Percentiles rank a stretch among this genome's conserved stretches.
Evolutionary conservation across 2,113 vertebrate genomes (phyloP).

Genomic region (Cyprinodon brontotheroides): DNA sequence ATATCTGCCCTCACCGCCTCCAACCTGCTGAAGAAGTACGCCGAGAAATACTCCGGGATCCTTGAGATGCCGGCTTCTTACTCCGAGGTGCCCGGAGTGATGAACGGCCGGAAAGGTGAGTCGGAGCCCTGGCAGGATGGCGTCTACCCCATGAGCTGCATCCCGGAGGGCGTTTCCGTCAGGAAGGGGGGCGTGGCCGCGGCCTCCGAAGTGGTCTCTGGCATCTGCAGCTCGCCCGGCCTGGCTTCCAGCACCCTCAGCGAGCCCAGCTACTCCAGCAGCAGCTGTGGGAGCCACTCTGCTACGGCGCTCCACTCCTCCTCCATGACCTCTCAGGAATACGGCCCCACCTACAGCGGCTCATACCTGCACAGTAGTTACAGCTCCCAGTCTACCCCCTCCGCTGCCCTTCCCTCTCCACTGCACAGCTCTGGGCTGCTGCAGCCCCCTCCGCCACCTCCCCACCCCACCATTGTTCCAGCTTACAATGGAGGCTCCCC

Average conservation of each 20-base stretch:
- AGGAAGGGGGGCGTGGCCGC: constrained; percentile 91
- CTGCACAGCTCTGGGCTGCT: constrained; percentile 92
- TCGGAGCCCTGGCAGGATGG: constrained; percentile 94
- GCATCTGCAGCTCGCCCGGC: constrained; percentile 94
- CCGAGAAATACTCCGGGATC: constrained; percentile 96
- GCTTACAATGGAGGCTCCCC: constrained; percentile 92
- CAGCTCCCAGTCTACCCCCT: constrained; percentile 86
- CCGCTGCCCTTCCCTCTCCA: constrained; percentile 89
- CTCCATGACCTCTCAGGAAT: constrained; percentile 91
- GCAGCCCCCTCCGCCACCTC: constrained; percentile 85
- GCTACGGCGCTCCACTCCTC: constrained; percentile 89
- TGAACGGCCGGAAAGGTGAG: constrained; percentile 93
- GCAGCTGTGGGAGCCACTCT: constrained; percentile 90
- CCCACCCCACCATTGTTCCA: constrained; percentile 87
- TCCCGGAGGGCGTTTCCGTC: constrained; percentile 88
- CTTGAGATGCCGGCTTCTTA: constrained; percentile 93
- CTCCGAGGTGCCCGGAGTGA: constrained; percentile 83
- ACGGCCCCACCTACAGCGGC: constrained; percentile 90
- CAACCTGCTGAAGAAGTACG: constrained; percentile 97
- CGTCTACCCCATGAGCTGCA: constrained; percentile 94
- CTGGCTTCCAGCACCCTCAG: constrained; percentile 90
- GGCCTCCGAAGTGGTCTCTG: constrained; percentile 86
- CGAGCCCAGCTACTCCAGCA: constrained; percentile 94
- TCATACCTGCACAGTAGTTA: constrained; percentile 94
- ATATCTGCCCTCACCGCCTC: constrained; percentile 98